A percentile compares a stretch with the other conserved stretches of the same genome.
phyloP scores from a whole-genome alignment of 2,113 vertebrate species.

The Elephas maximus region DNA sequence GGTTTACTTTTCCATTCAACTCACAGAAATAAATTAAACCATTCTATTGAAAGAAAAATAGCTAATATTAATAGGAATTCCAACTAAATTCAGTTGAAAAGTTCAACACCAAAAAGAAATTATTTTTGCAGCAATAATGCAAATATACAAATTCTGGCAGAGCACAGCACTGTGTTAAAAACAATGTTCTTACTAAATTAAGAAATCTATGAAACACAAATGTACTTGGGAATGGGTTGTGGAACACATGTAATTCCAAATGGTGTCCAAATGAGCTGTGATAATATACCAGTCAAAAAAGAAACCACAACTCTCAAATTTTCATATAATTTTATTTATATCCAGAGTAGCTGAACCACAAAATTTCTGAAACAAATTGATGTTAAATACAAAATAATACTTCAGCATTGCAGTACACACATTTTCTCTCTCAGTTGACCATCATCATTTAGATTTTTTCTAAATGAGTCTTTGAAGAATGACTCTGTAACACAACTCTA shows the following conservation, averaged over 20 bases:
- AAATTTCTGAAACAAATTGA: not conserved
- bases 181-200: not conserved
- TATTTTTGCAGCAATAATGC: not conserved
- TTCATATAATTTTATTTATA: not conserved
- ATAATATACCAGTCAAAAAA: not conserved
- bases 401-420: not conserved
- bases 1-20: not conserved
- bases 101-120: conserved; percentile 29
- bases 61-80: not conserved
- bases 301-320: not conserved
- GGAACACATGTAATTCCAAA: conserved; percentile 1
- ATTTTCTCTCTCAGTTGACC: not conserved
- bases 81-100: not conserved
- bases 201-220: conserved; percentile 32
- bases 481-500: not conserved
- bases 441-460: not conserved
- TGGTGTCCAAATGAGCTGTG: not conserved
- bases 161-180: not conserved
- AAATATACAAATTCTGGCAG: not conserved
- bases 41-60: not conserved
- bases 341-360: not conserved
- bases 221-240: not conserved
- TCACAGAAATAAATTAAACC: conserved; percentile 7
- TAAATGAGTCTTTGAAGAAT: conserved; percentile 4
- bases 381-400: conserved; percentile 26